Percentiles rank a stretch among this genome's conserved stretches.
Conservation (phyloP, 2,113 vertebrate species). For the Struthidea cinerea region DNA sequence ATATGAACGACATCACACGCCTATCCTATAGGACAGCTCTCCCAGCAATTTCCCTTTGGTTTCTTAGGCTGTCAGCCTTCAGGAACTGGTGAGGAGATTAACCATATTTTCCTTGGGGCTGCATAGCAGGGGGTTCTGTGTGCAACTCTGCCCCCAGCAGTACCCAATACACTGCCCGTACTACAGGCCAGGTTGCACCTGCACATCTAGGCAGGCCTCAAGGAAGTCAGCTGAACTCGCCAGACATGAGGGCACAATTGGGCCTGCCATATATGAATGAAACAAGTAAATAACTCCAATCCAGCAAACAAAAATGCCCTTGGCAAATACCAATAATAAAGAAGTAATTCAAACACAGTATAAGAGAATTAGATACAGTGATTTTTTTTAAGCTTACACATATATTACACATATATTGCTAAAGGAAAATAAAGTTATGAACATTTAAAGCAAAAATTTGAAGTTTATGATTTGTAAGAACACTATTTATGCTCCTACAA, state of each 20-base stretch:
- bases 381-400: neutral
- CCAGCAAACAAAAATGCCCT: neutral
- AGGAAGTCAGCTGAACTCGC: neutral
- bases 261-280: neutral
- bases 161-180: neutral
- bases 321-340: neutral
- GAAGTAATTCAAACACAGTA: neutral
- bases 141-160: neutral
- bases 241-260: neutral
- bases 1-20: neutral
- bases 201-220: neutral
- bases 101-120: neutral
- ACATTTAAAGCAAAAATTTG: neutral
- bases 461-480: neutral
- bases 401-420: neutral
- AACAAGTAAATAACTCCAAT: neutral
- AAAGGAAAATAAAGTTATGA: neutral
- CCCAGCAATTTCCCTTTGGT: neutral
- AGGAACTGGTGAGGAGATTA: neutral
- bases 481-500: neutral
- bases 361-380: neutral
- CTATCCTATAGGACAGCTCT: neutral
- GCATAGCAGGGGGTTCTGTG: neutral
- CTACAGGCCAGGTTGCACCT: neutral
- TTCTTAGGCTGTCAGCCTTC: neutral